Percentiles rank a stretch among this genome's conserved stretches.
These are phyloP conservation scores for Iselma pallidipennis DNA, from an alignment of 2,888 invertebrate genomes.

Conservation along the genomic window DNA sequence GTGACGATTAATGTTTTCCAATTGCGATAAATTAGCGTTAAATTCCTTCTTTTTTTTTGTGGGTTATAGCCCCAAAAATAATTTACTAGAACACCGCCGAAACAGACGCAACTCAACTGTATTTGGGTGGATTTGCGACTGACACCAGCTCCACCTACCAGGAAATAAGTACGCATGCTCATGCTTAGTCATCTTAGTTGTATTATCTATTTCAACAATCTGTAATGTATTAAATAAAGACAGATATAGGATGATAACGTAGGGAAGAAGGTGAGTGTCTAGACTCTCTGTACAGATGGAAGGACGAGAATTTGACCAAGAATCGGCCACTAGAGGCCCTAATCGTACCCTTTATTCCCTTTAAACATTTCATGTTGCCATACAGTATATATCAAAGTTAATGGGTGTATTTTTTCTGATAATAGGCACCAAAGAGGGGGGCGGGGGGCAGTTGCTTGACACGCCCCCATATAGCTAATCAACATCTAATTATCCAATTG, in stretches of 20 bases:
- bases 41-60: constrained; percentile 41
- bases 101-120: constrained; percentile 46
- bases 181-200: constrained; percentile 36
- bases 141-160: constrained; percentile 53
- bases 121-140: constrained; percentile 52
- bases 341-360: not conserved
- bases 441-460: too few relatives aligned
- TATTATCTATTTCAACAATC: constrained; percentile 24
- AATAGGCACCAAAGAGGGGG: too few relatives aligned
- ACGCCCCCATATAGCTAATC: not conserved
- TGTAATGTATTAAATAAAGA: constrained; percentile 21
- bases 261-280: constrained; percentile 27
- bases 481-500: too few relatives aligned
- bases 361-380: too few relatives aligned
- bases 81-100: constrained; percentile 36
- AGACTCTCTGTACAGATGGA: constrained; percentile 17
- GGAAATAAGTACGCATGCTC: constrained; percentile 45
- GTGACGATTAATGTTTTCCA: too few relatives aligned
- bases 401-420: not conserved
- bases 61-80: too few relatives aligned
- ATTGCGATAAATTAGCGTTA: too few relatives aligned
- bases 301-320: not conserved
- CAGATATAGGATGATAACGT: constrained; percentile 11
- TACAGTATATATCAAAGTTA: not conserved
- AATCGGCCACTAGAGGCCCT: not conserved